phyloP scores from a whole-genome alignment of 2,888 invertebrate species.

The Campoplex capitator region DNA sequence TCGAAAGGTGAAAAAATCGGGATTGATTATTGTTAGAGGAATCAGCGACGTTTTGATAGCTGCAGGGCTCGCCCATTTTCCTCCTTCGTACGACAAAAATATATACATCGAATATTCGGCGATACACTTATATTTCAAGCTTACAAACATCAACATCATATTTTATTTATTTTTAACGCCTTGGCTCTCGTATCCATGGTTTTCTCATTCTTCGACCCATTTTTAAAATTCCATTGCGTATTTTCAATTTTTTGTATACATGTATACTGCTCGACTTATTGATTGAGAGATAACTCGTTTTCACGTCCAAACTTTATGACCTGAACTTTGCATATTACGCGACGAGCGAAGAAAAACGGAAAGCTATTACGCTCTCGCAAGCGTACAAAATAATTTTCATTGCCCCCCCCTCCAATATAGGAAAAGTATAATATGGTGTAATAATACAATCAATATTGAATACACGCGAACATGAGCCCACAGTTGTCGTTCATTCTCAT shows the following conservation, averaged over 20 bases:
- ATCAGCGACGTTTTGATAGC: neutral
- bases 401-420: neutral
- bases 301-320: constrained; percentile 65
- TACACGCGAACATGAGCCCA: constrained; percentile 24
- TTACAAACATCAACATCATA: constrained; percentile 84
- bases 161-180: constrained; percentile 66
- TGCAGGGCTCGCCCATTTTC: neutral
- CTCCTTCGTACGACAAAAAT: neutral
- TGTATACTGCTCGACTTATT: neutral
- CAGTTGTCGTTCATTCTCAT: neutral
- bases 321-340: constrained; percentile 68
- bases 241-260: neutral
- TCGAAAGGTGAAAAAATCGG: neutral
- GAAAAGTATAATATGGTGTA: constrained; percentile 9
- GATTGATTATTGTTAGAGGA: neutral
- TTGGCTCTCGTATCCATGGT: constrained; percentile 17
- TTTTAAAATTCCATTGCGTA: neutral
- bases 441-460: constrained; percentile 19
- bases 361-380: constrained; percentile 15
- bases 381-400: constrained; percentile 12
- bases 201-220: constrained; percentile 4
- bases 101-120: constrained; percentile 72
- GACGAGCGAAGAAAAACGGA: constrained; percentile 10
- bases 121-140: constrained; percentile 84
- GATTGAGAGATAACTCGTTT: neutral